These are phyloP conservation scores for Eulithis prunata DNA, from an alignment of 2,888 invertebrate species.

Conservation along the genomic window DNA sequence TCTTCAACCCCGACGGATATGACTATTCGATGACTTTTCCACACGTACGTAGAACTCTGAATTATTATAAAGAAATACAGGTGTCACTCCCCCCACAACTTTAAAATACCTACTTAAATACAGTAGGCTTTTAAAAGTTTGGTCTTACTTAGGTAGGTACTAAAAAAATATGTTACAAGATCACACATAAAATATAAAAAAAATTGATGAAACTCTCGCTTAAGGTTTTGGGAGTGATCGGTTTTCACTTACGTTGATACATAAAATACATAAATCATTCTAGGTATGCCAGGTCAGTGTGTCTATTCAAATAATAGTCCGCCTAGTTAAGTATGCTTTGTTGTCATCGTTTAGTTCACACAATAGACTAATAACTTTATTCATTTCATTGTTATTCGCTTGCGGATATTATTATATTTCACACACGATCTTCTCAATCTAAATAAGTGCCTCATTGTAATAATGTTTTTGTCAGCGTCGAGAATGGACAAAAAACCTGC, in stretches of 20 bases:
- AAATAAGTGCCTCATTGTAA: neutral
- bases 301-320: no score
- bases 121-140: no score
- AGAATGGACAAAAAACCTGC: constrained; percentile 74
- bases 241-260: no score
- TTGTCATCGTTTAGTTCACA: neutral
- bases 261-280: no score
- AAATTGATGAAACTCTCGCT: no score
- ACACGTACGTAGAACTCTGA: constrained; percentile 55
- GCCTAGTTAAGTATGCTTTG: neutral
- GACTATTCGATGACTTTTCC: constrained; percentile 78
- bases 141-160: no score
- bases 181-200: no score
- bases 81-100: no score
- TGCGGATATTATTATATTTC: neutral
- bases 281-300: no score
- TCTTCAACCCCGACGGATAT: constrained; percentile 79
- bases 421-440: neutral
- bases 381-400: constrained; percentile 1
- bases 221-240: no score
- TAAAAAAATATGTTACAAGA: no score
- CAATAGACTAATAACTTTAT: neutral
- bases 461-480: constrained; percentile 56
- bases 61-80: neutral
- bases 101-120: no score